Base-by-base conservation (phyloP, 2,888 invertebrate species). In the Aquatica leii region DNA sequence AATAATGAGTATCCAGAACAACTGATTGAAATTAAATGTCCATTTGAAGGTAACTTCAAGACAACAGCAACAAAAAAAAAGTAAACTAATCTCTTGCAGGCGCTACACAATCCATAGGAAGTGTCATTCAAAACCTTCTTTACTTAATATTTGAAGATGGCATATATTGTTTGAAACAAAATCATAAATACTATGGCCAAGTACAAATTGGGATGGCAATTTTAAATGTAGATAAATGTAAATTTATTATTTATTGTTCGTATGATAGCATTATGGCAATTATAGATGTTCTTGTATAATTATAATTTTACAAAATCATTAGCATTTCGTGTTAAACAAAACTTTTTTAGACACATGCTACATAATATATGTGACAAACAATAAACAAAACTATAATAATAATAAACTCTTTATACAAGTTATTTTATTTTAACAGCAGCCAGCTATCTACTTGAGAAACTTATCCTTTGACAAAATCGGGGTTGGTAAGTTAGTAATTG, bases 1-100 rank as follows among this genome's bases (percentile, higher is more conserved):
- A 34, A 17, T 6, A 14, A 50, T 50, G 15, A 11, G 11, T 17
- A 50, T 12, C 50, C 50, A 50, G 35, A 2, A 8, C 14, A 34
- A 1, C 17, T 50, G 5, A 11, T 50, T 6, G 50, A 50, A 17
- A 49, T 50, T 5, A 50, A 50, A 12, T 50, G 50, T 18, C 50
- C 50, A 35, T 50, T n/a, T 50, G 6, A 3, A 34, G 50, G 50
- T 50, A 34, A 50, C 3, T 50, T 31, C 9, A 6, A 6, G 5
- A 31, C 5, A 6, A n/a, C n/a, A n/a, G n/a, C n/a, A n/a, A n/a
- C n/a, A n/a, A n/a, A n/a, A n/a, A n/a, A n/a, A n/a, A n/a, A n/a
- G n/a, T n/a, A n/a, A n/a, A n/a, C n/a, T n/a, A n/a, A n/a, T n/a
- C n/a, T n/a, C 5, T 31, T 31, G 9, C 9, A 5, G 9, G 9